These are phyloP conservation scores for Melanerpes aurifrons DNA, from an alignment of 2,113 vertebrate species.

Conservation along the genomic window DNA sequence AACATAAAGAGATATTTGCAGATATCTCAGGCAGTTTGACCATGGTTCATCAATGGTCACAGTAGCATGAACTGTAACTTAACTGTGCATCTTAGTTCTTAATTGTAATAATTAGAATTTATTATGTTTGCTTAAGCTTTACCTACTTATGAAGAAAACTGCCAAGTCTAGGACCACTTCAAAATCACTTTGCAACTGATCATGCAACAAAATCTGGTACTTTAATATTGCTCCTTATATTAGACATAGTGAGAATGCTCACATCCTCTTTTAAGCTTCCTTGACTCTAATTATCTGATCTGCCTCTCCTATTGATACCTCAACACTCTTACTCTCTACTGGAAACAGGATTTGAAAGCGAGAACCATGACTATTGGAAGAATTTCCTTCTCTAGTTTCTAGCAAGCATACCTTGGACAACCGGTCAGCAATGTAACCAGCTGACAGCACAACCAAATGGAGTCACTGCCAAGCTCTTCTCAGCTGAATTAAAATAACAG, in stretches of 20 bases:
- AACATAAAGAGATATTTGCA: neutral
- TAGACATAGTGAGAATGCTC: neutral
- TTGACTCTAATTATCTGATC: neutral
- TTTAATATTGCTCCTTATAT: neutral
- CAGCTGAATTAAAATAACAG: neutral
- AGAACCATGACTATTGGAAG: neutral
- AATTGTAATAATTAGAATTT: neutral
- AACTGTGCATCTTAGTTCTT: neutral
- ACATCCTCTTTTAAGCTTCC: neutral
- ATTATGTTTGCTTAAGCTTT: neutral
- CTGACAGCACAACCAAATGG: neutral
- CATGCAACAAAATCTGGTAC: neutral
- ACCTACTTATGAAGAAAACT: neutral
- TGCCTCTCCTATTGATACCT: neutral
- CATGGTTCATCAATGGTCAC: neutral
- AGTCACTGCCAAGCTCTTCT: neutral
- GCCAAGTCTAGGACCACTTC: neutral
- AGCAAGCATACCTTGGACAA: neutral
- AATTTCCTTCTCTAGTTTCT: neutral
- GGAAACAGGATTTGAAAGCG: neutral
- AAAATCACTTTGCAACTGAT: neutral
- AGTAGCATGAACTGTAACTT: neutral
- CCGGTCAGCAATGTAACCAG: neutral
- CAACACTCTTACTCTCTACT: neutral
- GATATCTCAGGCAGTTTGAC: neutral